Evolutionary conservation across 1,140 invertebrate species (phyloP).

Genomic region (Drosophila littoralis): DNA sequence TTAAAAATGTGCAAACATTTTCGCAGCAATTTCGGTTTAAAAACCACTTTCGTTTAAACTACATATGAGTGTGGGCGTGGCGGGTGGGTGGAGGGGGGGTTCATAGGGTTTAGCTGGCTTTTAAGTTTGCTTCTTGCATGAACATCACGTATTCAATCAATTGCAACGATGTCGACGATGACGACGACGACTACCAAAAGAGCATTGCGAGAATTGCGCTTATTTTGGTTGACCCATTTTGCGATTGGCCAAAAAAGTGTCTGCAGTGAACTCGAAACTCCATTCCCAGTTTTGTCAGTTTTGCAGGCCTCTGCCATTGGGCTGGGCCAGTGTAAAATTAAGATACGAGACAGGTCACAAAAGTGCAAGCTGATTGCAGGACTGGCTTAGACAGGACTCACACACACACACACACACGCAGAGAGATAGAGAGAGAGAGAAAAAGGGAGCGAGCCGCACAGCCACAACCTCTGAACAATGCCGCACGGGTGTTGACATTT

Average conservation of each 20-base stretch:
- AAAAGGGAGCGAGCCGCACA: slow-evolving; percentile 23
- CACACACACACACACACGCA: slow-evolving; percentile 20
- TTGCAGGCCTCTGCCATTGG: slow-evolving; percentile 30
- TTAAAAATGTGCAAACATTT: slow-evolving; percentile 82
- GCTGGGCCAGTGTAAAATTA: slow-evolving; percentile 56
- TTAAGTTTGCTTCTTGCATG: slow-evolving; percentile 82
- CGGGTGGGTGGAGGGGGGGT: neutral
- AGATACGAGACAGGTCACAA: slow-evolving; percentile 65
- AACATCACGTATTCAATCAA: slow-evolving; percentile 82
- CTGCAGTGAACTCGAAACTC: slow-evolving; percentile 54
- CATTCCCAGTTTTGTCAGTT: slow-evolving; percentile 46
- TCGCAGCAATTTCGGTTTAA: slow-evolving; percentile 79
- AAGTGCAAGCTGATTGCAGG: slow-evolving; percentile 76
- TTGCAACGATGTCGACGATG: slow-evolving; percentile 66
- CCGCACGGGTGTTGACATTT: slow-evolving; percentile 77
- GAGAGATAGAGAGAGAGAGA: slow-evolving; percentile 1
- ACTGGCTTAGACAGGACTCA: slow-evolving; percentile 69
- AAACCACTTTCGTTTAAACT: slow-evolving; percentile 78
- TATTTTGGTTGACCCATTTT: slow-evolving; percentile 78
- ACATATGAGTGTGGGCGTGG: slow-evolving; percentile 21
- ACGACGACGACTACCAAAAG: slow-evolving; percentile 2
- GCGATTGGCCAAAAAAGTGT: slow-evolving; percentile 71
- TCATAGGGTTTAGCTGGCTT: slow-evolving; percentile 46
- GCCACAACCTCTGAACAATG: slow-evolving; percentile 39
- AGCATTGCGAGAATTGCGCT: slow-evolving; percentile 54